Percentiles rank a stretch among this genome's conserved stretches.
phyloP scores from a whole-genome alignment of 2,888 invertebrate species.

The Tachina grossa region DNA sequence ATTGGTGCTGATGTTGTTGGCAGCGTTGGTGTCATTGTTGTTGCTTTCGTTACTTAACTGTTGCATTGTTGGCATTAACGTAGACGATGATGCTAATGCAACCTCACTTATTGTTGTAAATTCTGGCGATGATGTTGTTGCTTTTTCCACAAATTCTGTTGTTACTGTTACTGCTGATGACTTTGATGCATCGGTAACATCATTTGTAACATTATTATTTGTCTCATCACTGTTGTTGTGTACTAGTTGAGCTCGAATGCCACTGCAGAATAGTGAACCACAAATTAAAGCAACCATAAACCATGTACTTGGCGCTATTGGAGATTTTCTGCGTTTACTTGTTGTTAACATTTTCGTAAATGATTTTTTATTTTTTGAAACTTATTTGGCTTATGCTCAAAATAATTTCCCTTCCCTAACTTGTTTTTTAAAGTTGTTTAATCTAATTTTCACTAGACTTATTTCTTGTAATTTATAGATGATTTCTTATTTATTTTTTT shows the following conservation, averaged over 20 bases:
- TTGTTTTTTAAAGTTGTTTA: conserved; percentile 21
- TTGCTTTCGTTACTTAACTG: conserved; percentile 45
- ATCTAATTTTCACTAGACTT: conserved; percentile 63
- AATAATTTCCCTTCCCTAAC: conserved; percentile 45
- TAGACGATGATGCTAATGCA: conserved; percentile 58
- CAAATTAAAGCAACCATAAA: conserved; percentile 75
- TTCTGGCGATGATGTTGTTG: conserved; percentile 38
- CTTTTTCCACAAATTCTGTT: conserved; percentile 47
- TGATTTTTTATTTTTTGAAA: conserved; percentile 24
- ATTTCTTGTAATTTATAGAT: conserved; percentile 49
- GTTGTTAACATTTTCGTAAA: conserved; percentile 70
- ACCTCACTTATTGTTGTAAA: conserved; percentile 56
- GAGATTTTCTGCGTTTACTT: conserved; percentile 73
- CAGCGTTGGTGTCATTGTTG: conserved; percentile 63
- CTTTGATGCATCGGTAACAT: conserved; percentile 63
- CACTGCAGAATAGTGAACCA: conserved; percentile 77
- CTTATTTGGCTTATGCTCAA: conserved; percentile 42
- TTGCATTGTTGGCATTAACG: conserved; percentile 61
- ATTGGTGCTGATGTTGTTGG: conserved; percentile 28
- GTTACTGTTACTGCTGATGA: conserved; percentile 35
- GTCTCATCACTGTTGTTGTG: conserved; percentile 74
- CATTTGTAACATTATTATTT: conserved; percentile 63
- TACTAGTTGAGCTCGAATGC: conserved; percentile 78
- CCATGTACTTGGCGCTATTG: conserved; percentile 56
- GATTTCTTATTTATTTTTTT: conserved; percentile 36